phyloP scores from a whole-genome alignment of 1,140 invertebrate genomes.

The Formica exsecta region DNA sequence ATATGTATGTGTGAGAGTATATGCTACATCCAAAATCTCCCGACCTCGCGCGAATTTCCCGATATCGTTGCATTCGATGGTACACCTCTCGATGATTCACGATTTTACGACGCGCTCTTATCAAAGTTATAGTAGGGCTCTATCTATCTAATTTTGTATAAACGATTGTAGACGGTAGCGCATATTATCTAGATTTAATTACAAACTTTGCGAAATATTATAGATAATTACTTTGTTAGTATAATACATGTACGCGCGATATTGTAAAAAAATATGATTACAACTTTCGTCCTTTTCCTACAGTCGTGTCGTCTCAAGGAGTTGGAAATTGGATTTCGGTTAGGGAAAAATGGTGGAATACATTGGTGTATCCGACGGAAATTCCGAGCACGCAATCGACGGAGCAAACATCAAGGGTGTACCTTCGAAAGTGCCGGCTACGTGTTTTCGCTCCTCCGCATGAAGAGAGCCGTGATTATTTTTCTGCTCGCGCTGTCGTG shows the following conservation, averaged over 20 bases:
- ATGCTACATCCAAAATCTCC: not conserved
- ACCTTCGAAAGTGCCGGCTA: slow-evolving; percentile 34
- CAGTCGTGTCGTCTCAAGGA: not conserved
- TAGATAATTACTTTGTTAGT: not conserved
- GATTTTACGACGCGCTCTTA: slow-evolving; percentile 17
- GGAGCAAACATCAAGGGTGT: slow-evolving; percentile 72
- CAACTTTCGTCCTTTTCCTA: slow-evolving; percentile 2
- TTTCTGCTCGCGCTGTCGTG: slow-evolving; percentile 44
- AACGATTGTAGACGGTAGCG: not conserved
- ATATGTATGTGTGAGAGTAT: slow-evolving; percentile 9
- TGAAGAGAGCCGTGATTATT: slow-evolving; percentile 70
- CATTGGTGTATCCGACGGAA: slow-evolving; percentile 32
- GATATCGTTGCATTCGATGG: not conserved
- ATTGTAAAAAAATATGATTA: slow-evolving; percentile 3
- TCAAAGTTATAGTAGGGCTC: not conserved
- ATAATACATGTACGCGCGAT: not conserved
- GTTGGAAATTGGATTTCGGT: slow-evolving; percentile 74
- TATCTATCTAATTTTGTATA: not conserved
- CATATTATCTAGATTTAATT: not conserved
- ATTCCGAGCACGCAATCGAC: slow-evolving; percentile 75
- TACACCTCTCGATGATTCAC: slow-evolving; percentile 13
- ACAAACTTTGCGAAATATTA: not conserved
- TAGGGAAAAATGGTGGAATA: slow-evolving; percentile 53
- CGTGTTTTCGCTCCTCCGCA: slow-evolving; percentile 22
- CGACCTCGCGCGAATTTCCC: slow-evolving; percentile 5